Conservation (phyloP, 1,140 invertebrate species). For the Coptotermes formosanus region DNA sequence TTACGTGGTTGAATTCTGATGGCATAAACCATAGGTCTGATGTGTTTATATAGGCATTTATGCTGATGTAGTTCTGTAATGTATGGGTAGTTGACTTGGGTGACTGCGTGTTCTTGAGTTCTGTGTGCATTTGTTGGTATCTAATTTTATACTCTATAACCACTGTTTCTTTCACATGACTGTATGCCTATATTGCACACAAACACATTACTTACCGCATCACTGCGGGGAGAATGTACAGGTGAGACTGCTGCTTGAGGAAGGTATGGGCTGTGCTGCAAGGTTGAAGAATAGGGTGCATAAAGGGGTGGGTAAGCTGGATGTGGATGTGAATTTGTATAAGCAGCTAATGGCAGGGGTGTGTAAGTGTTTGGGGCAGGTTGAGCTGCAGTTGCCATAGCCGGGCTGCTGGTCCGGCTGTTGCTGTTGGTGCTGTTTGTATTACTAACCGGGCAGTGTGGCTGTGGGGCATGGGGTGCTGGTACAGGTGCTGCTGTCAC, state of each 20-base stretch:
- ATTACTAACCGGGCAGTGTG: neutral
- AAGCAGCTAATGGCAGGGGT: slow-evolving; percentile 33
- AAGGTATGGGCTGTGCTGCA: slow-evolving; percentile 48
- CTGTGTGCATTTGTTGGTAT: too few relatives aligned
- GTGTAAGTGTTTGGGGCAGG: slow-evolving; percentile 43
- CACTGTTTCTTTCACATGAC: too few relatives aligned
- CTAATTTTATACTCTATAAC: too few relatives aligned
- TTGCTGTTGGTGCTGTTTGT: slow-evolving; percentile 29
- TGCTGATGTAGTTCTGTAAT: too few relatives aligned
- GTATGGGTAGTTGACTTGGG: too few relatives aligned
- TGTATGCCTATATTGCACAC: too few relatives aligned
- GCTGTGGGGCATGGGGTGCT: neutral
- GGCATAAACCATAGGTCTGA: too few relatives aligned
- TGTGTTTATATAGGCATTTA: too few relatives aligned
- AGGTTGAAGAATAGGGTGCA: slow-evolving; percentile 66
- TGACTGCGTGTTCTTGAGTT: too few relatives aligned
- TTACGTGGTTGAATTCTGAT: too few relatives aligned
- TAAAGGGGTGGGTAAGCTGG: slow-evolving; percentile 68
- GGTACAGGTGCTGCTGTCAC: neutral
- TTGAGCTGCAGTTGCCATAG: slow-evolving; percentile 48
- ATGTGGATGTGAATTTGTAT: slow-evolving; percentile 42
- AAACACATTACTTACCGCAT: neutral
- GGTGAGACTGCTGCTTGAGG: slow-evolving; percentile 50
- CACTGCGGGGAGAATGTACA: slow-evolving; percentile 36
- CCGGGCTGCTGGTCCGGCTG: slow-evolving; percentile 32